Conservation (phyloP, 2,888 invertebrate genomes). For the Seira musarum region DNA sequence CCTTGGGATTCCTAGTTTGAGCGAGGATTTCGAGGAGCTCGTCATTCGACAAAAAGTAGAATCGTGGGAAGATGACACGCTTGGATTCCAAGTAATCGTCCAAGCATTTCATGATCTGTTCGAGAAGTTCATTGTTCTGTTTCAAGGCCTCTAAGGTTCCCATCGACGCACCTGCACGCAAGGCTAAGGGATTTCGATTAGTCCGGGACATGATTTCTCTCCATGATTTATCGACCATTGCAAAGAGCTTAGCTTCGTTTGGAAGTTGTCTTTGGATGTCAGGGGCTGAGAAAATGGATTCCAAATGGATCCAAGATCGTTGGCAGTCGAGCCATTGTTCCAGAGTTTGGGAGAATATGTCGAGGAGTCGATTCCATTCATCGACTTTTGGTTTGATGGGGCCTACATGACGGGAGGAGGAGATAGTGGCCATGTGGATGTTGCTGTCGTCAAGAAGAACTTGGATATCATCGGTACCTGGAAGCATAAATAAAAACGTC, state of each 20-base stretch:
- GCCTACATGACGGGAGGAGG: slow-evolving; percentile 88
- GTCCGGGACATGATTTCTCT: slow-evolving; percentile 90
- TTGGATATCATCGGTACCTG: slow-evolving; percentile 88
- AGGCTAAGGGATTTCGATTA: slow-evolving; percentile 84
- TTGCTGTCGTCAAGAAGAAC: slow-evolving; percentile 87
- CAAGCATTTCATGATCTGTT: slow-evolving; percentile 91
- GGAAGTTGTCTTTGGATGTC: slow-evolving; percentile 95
- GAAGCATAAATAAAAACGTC: too few relatives aligned
- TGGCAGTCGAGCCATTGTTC: slow-evolving; percentile 93
- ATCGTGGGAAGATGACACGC: slow-evolving; percentile 88
- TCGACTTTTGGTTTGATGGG: slow-evolving; percentile 88
- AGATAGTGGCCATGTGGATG: slow-evolving; percentile 89
- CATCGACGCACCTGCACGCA: slow-evolving; percentile 84
- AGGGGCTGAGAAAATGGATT: slow-evolving; percentile 94
- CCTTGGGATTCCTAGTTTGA: slow-evolving; percentile 88
- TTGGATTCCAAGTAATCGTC: slow-evolving; percentile 93
- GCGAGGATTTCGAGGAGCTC: slow-evolving; percentile 91
- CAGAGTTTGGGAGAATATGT: slow-evolving; percentile 88
- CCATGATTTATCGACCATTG: slow-evolving; percentile 90
- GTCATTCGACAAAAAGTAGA: slow-evolving; percentile 92
- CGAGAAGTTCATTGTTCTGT: slow-evolving; percentile 84
- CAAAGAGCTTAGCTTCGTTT: slow-evolving; percentile 89
- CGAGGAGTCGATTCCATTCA: slow-evolving; percentile 84
- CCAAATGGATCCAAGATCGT: slow-evolving; percentile 94
- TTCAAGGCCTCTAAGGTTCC: slow-evolving; percentile 80